These are phyloP conservation scores for Harpagus bidentatus DNA, from an alignment of 2,113 vertebrate species.

Conservation along the genomic window DNA sequence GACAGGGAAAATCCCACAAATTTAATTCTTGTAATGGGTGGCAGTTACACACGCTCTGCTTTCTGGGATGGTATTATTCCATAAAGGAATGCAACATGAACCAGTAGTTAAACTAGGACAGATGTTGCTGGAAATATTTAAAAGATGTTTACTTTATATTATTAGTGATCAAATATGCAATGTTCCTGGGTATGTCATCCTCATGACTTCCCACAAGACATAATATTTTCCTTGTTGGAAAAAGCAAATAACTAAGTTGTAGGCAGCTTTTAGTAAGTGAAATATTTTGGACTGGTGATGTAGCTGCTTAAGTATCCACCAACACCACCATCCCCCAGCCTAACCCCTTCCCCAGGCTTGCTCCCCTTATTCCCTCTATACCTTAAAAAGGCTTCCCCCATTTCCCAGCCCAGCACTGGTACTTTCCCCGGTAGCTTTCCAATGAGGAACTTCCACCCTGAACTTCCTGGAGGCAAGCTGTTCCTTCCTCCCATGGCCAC, in stretches of 20 bases:
- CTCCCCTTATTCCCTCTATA: background rate
- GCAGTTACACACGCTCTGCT: constrained; percentile 2
- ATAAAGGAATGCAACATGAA: constrained; percentile 53
- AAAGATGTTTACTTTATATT: constrained; percentile 49
- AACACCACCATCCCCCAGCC: background rate
- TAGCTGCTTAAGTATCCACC: background rate
- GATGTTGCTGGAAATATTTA: constrained; percentile 62
- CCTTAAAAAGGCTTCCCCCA: background rate
- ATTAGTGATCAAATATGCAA: constrained; percentile 54
- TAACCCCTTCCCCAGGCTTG: background rate
- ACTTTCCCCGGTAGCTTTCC: background rate
- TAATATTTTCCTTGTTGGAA: constrained; percentile 57
- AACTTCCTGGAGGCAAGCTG: background rate
- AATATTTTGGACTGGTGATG: background rate
- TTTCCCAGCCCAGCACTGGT: background rate
- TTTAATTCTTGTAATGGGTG: constrained; percentile 20
- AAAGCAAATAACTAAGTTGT: constrained; percentile 15
- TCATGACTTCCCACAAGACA: constrained; percentile 54
- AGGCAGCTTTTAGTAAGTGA: constrained; percentile 5
- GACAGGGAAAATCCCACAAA: background rate
- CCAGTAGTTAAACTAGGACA: constrained; percentile 65
- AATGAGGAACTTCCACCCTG: background rate
- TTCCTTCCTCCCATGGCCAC: background rate
- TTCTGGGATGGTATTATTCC: constrained; percentile 34
- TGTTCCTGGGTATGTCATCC: constrained; percentile 33